Conservation (phyloP, 2,888 invertebrate species). For the Lepidochitona cinerea region DNA sequence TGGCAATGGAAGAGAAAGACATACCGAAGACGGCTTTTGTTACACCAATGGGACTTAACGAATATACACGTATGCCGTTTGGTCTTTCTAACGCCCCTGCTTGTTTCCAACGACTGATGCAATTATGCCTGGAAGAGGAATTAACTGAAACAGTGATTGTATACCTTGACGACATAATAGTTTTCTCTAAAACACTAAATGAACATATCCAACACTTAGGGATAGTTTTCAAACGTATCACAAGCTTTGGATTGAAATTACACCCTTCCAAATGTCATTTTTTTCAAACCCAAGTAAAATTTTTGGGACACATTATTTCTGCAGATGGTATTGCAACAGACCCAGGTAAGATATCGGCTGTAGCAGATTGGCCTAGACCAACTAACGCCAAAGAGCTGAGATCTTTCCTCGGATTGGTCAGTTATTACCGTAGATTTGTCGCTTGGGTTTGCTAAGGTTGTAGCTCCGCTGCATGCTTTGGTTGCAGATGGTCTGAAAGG, state of each 20-base stretch:
- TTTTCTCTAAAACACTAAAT: conserved; percentile 8
- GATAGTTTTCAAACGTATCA: conserved; percentile 17
- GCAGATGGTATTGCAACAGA: conserved; percentile 16
- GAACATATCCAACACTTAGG: conserved; percentile 23
- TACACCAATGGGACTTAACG: neutral
- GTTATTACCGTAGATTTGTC: conserved; percentile 31
- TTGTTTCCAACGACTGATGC: neutral
- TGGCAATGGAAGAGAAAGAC: conserved; percentile 21
- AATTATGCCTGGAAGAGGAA: neutral
- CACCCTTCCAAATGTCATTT: conserved; percentile 26
- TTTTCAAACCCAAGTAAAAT: conserved; percentile 23
- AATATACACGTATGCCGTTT: neutral
- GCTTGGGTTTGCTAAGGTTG: conserved; percentile 17
- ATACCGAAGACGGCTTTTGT: conserved; percentile 17
- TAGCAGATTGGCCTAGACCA: conserved; percentile 22
- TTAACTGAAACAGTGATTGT: neutral
- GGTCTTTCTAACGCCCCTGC: neutral
- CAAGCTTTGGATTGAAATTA: conserved; percentile 21
- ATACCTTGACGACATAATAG: neutral
- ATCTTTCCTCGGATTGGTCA: conserved; percentile 25
- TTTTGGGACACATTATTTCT: conserved; percentile 31
- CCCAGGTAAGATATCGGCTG: conserved; percentile 14
- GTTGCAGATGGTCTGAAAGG: conserved; percentile 10
- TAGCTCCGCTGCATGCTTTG: conserved; percentile 16
- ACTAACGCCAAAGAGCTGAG: conserved; percentile 16